Percentiles rank a stretch among this genome's conserved stretches.
Evolutionary conservation across 2,888 invertebrate genomes (phyloP).

Genomic region (Ypsolopha sequella): DNA sequence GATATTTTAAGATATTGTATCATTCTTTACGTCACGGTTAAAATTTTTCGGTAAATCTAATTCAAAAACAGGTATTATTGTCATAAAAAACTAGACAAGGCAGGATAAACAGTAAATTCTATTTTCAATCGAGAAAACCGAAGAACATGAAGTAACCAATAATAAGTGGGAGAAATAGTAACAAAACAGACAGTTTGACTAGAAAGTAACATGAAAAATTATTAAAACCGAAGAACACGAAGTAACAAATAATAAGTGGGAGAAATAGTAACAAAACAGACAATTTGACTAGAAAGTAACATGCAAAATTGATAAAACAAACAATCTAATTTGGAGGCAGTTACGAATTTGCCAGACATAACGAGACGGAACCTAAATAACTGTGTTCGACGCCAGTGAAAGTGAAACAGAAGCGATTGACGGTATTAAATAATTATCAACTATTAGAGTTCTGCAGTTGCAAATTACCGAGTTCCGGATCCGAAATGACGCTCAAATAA

Average conservation of each 20-base stretch:
- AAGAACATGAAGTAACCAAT: slow-evolving; percentile 1
- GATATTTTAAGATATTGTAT: too few species aligned
- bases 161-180: not conserved
- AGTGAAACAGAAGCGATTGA: slow-evolving; percentile 47
- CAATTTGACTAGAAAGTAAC: slow-evolving; percentile 43
- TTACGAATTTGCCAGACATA: slow-evolving; percentile 33
- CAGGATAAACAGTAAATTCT: not conserved
- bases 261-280: slow-evolving; percentile 17
- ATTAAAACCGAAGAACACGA: not conserved
- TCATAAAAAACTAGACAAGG: too few species aligned
- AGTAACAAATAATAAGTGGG: slow-evolving; percentile 2
- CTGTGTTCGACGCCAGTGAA: slow-evolving; percentile 43
- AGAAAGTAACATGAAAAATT: slow-evolving; percentile 36
- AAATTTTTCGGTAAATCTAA: not conserved
- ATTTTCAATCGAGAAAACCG: not conserved
- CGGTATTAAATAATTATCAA: slow-evolving; percentile 34
- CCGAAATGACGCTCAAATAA: too few species aligned
- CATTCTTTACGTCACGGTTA: not conserved
- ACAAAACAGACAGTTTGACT: slow-evolving; percentile 29
- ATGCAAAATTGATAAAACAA: slow-evolving; percentile 22
- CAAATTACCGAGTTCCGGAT: not conserved
- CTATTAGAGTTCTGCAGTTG: slow-evolving; percentile 8
- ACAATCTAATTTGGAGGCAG: slow-evolving; percentile 29
- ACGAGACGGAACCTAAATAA: slow-evolving; percentile 49
- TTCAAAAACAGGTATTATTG: too few species aligned